phyloP scores from a whole-genome alignment of 1,140 invertebrate genomes.

The Bombus soroeensis region DNA sequence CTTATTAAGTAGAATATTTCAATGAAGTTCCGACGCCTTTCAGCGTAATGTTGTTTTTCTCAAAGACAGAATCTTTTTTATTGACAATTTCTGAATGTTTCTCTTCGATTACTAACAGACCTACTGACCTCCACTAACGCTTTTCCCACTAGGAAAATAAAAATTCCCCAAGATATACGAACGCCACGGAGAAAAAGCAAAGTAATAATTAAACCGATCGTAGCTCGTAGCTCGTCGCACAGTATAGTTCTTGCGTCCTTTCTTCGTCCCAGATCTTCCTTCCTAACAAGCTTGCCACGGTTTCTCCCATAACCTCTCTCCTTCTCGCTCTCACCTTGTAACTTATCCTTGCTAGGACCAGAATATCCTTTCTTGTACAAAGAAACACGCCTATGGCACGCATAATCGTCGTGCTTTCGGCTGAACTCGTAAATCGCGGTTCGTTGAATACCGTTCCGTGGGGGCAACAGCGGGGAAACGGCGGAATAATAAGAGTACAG shows the following conservation, averaged over 20 bases:
- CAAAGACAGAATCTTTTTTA: too few relatives aligned
- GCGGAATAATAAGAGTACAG: constrained; percentile 61
- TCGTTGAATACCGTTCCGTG: constrained; percentile 65
- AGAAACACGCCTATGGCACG: constrained; percentile 65
- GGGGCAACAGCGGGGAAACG: constrained; percentile 43
- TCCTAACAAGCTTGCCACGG: neutral
- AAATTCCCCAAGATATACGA: constrained; percentile 2
- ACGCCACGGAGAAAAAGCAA: neutral
- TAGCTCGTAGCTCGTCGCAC: constrained; percentile 1
- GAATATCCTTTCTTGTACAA: constrained; percentile 31
- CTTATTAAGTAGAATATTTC: too few relatives aligned
- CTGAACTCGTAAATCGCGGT: constrained; percentile 72
- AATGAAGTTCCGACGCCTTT: too few relatives aligned
- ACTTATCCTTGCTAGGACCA: neutral
- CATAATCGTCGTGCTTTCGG: constrained; percentile 71
- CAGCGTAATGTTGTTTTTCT: too few relatives aligned
- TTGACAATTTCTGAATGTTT: too few relatives aligned
- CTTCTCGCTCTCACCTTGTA: neutral
- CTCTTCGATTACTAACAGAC: too few relatives aligned
- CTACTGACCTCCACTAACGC: too few relatives aligned
- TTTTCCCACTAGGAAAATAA: too few relatives aligned
- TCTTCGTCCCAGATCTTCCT: neutral
- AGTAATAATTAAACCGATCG: constrained; percentile 42
- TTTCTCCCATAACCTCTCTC: neutral
- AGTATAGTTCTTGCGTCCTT: constrained; percentile 20